A percentile compares a stretch with the other conserved stretches of the same genome.
phyloP scores from a whole-genome alignment of 1,140 invertebrate species.

The Camponotus pennsylvanicus region DNA sequence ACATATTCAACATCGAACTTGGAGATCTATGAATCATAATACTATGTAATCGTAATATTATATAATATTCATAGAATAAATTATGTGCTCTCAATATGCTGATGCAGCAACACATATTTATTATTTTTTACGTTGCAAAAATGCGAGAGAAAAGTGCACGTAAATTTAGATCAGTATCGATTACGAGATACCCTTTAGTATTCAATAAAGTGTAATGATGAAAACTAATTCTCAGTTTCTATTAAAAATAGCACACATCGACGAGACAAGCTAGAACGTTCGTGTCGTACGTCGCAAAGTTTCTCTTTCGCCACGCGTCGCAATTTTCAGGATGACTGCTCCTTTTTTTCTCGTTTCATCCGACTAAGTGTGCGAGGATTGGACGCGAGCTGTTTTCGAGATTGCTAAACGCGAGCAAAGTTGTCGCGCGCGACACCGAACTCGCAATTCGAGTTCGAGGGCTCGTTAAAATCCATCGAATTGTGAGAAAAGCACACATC shows the following conservation, averaged over 20 bases:
- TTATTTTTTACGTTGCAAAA: not conserved
- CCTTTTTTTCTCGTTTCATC: constrained; percentile 34
- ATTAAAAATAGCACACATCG: no score
- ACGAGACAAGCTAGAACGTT: not conserved
- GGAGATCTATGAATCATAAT: not conserved
- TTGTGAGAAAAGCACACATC: constrained; percentile 45
- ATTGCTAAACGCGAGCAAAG: constrained; percentile 35
- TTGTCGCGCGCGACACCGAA: constrained; percentile 22
- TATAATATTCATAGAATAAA: not conserved
- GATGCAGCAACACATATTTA: not conserved
- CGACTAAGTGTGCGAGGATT: constrained; percentile 26
- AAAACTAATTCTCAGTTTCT: no score
- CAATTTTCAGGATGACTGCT: constrained; percentile 42
- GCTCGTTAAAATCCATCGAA: constrained; percentile 59
- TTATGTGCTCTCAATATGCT: not conserved
- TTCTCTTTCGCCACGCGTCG: not conserved
- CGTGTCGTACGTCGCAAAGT: not conserved
- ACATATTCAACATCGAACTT: not conserved
- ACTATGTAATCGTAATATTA: no score
- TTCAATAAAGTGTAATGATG: no score
- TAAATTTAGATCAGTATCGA: not conserved
- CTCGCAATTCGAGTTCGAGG: constrained; percentile 47
- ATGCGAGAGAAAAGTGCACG: not conserved
- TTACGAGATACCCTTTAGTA: not conserved
- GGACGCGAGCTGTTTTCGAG: constrained; percentile 35